These are phyloP conservation scores for Nilaparvata lugens DNA, from an alignment of 1,140 invertebrate species.

Conservation along the genomic window DNA sequence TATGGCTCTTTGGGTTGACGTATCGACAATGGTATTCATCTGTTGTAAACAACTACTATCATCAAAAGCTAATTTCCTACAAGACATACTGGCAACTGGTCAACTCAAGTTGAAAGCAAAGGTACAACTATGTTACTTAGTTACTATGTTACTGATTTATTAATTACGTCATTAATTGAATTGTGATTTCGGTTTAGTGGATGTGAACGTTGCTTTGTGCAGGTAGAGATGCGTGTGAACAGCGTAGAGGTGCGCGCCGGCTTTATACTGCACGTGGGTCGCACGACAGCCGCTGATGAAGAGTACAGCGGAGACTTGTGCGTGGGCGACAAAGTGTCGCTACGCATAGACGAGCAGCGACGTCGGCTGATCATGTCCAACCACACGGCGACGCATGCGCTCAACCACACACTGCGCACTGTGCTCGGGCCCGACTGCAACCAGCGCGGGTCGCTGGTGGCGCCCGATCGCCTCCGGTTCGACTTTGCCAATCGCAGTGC, in stretches of 20 bases:
- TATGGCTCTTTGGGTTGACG: no score
- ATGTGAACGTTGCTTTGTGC: no score
- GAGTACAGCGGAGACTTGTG: slow-evolving; percentile 75
- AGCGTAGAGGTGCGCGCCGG: slow-evolving; percentile 95
- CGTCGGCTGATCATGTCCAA: slow-evolving; percentile 93
- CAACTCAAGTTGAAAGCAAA: no score
- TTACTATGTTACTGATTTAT: no score
- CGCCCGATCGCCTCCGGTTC: slow-evolving; percentile 90
- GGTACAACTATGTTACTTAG: no score
- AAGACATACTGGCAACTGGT: no score
- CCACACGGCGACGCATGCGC: slow-evolving; percentile 95
- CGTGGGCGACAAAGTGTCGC: slow-evolving; percentile 76
- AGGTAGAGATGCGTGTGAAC: slow-evolving; percentile 52
- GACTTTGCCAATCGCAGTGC: slow-evolving; percentile 74
- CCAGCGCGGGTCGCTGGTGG: slow-evolving; percentile 97
- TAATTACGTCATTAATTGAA: no score
- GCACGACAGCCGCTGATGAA: slow-evolving; percentile 70
- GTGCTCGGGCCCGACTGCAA: slow-evolving; percentile 87
- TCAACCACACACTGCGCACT: slow-evolving; percentile 89
- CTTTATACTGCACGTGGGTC: slow-evolving; percentile 90
- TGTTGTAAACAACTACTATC: no score
- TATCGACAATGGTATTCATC: no score
- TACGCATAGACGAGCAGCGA: slow-evolving; percentile 76
- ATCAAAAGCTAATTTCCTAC: no score
- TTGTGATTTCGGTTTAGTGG: no score